Conservation (phyloP, 2,797 vertebrate species). For the Chaenodraco wilsoni region DNA sequence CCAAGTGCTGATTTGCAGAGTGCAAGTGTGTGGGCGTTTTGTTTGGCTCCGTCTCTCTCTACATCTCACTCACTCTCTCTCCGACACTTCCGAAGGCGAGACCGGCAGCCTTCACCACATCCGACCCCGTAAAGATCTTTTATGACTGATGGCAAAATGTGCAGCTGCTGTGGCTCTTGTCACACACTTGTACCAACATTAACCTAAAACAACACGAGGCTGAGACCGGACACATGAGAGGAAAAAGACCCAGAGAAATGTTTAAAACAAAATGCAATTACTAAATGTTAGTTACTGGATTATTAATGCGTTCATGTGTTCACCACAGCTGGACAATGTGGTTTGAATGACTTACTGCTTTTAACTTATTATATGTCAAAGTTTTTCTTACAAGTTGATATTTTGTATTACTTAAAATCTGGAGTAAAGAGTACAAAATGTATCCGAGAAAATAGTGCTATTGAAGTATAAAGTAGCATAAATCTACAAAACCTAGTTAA, state of each 20-base stretch:
- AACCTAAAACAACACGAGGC: slow-evolving; percentile 43
- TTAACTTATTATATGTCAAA: too few relatives aligned
- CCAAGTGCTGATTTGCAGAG: slow-evolving; percentile 72
- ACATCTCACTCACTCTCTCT: slow-evolving; percentile 32
- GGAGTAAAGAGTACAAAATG: too few relatives aligned
- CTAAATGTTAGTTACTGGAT: too few relatives aligned
- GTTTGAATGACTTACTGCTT: too few relatives aligned
- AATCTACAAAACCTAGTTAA: too few relatives aligned
- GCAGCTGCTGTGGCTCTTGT: slow-evolving; percentile 62
- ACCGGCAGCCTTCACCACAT: slow-evolving; percentile 76
- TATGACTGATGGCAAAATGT: slow-evolving; percentile 63
- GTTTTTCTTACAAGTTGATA: too few relatives aligned
- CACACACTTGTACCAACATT: slow-evolving; percentile 43
- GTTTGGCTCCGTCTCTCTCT: slow-evolving; percentile 48
- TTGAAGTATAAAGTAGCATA: too few relatives aligned
- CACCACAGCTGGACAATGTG: too few relatives aligned
- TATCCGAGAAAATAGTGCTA: too few relatives aligned
- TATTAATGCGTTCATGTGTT: too few relatives aligned
- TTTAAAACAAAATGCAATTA: background rate
- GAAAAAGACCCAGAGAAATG: slow-evolving; percentile 6
- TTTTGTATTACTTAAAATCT: too few relatives aligned
- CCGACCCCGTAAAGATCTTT: slow-evolving; percentile 71
- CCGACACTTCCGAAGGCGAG: slow-evolving; percentile 73
- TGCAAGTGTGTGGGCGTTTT: slow-evolving; percentile 75
- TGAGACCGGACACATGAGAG: slow-evolving; percentile 5